Conservation (phyloP, 2,888 invertebrate species). For the Tipula confusa region DNA sequence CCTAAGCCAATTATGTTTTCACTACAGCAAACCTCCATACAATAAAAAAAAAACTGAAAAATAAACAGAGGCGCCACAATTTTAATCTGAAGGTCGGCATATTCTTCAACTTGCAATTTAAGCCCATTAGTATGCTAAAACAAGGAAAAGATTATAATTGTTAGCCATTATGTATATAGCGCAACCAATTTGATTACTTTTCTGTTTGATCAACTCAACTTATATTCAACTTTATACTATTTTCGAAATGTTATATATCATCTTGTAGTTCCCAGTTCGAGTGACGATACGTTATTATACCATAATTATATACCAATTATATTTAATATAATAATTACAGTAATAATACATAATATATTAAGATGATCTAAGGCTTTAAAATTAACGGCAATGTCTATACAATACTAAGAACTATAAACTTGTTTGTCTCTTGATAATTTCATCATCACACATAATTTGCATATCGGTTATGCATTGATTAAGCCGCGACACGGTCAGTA, state of each 20-base stretch:
- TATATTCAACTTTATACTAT: too few relatives aligned
- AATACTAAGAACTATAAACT: background rate
- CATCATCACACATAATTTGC: background rate
- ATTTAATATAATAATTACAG: background rate
- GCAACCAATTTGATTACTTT: background rate
- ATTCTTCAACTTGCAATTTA: too few relatives aligned
- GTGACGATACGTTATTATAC: background rate
- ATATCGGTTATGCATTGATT: background rate
- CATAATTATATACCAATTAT: background rate
- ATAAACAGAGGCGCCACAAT: too few relatives aligned
- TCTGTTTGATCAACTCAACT: background rate
- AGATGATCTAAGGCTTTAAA: background rate
- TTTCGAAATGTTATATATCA: background rate
- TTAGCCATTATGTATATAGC: background rate
- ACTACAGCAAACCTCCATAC: too few relatives aligned
- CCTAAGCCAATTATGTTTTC: too few relatives aligned
- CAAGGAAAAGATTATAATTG: too few relatives aligned
- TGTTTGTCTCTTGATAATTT: background rate
- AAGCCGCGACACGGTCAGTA: background rate
- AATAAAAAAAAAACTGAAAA: too few relatives aligned
- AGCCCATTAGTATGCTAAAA: too few relatives aligned
- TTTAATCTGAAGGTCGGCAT: too few relatives aligned
- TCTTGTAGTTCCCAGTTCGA: background rate
- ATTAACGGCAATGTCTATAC: background rate
- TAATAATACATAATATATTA: background rate